Base-by-base conservation (phyloP, 2,888 invertebrate genomes). In the Ennomos fuscantarius region DNA sequence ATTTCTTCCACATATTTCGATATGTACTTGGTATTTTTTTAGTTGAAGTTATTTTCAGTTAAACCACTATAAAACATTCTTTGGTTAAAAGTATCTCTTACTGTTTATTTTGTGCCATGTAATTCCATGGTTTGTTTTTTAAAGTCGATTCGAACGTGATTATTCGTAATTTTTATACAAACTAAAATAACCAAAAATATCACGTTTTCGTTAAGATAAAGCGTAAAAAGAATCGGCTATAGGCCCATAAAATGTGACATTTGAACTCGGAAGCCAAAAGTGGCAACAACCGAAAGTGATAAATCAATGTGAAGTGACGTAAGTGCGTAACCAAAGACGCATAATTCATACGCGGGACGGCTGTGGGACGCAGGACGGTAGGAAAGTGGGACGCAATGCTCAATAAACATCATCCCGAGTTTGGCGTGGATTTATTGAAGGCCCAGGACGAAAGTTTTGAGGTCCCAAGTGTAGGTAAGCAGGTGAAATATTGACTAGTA, bases 391-490 rank as follows among this genome's bases (percentile, higher is more conserved):
- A 74, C 73, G 73, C 73, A 78, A 78, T 80, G 76, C 74, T 78
- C 76, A 72, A 77, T 78, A 78, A 77, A 76, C 77, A 78, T 79
- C 78, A 74, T 69, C 70, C 69, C 66, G 67, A 74, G 73, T 72
- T 65, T 54, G 71, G 52, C 57, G 52, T 52, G 78, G 79, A 84
- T 82, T 82, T 82, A 83, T 82, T 76, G 80, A 76, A 74, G 74
- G 41, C 55, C 56, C 42, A 41, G 56, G 49, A 53, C 57, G 54
- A 57, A 63, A 66, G 58, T 64, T 63, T 56, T 60, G 62, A 55
- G 55, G 40, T 45, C 62, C 63, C 15, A 10, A 40, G 56, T 24
- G 41, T 39, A 36, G 24, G 6, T 24, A 24, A 24, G 24, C 50
- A 46, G 56, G 51, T 56, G 12, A 56, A 46, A 11, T 47, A 51